These are phyloP conservation scores for Erynnis tages DNA, from an alignment of 2,888 invertebrate genomes.

Conservation along the genomic window DNA sequence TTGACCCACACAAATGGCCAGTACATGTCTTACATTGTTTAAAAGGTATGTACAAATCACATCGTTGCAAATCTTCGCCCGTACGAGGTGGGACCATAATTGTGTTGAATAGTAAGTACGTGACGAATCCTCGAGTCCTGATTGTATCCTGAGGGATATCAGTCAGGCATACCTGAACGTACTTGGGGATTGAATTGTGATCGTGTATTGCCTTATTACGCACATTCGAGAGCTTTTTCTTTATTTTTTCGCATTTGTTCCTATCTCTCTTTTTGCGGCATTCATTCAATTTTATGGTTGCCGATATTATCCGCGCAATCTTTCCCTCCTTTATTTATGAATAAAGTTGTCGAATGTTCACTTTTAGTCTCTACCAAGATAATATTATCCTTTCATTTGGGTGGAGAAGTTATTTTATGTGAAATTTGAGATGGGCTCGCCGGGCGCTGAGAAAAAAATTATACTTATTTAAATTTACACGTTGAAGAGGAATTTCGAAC, in stretches of 20 bases:
- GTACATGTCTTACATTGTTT: neutral
- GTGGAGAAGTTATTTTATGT: neutral
- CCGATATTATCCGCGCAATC: conserved; percentile 32
- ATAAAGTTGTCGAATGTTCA: conserved; percentile 24
- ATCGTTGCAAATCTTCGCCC: conserved; percentile 10
- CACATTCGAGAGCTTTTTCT: conserved; percentile 27
- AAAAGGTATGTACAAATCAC: conserved; percentile 8
- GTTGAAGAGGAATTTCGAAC: no score
- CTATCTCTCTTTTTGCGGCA: conserved; percentile 31
- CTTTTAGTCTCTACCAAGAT: neutral
- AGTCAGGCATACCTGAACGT: conserved; percentile 20
- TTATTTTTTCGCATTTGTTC: conserved; percentile 35
- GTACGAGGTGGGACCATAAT: conserved; percentile 23
- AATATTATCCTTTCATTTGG: neutral
- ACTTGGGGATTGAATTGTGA: conserved; percentile 30
- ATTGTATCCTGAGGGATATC: conserved; percentile 20
- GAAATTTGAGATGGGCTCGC: neutral
- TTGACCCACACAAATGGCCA: no score
- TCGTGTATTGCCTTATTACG: conserved; percentile 31
- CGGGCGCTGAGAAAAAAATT: neutral
- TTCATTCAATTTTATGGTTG: conserved; percentile 38
- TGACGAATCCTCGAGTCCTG: conserved; percentile 19
- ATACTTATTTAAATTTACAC: neutral
- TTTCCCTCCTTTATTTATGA: conserved; percentile 31
- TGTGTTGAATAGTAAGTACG: conserved; percentile 19